phyloP scores from a whole-genome alignment of 2,113 vertebrate genomes.

The Gallinago undulata region DNA sequence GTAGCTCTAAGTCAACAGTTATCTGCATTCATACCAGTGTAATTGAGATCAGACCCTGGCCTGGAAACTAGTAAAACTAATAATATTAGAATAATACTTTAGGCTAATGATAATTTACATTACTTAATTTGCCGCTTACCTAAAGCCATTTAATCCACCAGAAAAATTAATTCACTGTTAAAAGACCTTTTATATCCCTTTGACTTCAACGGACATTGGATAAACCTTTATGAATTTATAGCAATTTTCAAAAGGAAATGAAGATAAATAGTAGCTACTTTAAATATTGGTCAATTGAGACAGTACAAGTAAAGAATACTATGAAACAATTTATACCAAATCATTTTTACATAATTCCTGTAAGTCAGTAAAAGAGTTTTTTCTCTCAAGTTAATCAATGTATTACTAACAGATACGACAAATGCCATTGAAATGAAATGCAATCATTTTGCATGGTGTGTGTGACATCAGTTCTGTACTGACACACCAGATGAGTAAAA shows the following conservation, averaged over 20 bases:
- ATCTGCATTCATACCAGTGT: background rate
- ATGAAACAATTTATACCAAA: background rate
- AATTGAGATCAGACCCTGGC: background rate
- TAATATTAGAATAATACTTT: slow-evolving; percentile 9
- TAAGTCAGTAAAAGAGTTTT: background rate
- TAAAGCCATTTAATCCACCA: background rate
- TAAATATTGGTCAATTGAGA: background rate
- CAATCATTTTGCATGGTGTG: rapidly evolving
- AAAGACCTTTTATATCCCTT: slow-evolving; percentile 1
- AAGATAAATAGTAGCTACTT: background rate
- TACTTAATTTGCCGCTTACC: slow-evolving; percentile 23
- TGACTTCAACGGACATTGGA: background rate
- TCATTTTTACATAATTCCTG: background rate
- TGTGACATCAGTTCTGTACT: background rate
- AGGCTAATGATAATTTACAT: slow-evolving; percentile 31
- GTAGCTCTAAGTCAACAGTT: background rate
- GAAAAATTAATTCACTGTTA: background rate
- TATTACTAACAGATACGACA: background rate
- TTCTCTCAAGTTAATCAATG: background rate
- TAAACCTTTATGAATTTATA: background rate
- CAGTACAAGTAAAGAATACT: background rate
- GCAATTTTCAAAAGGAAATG: background rate
- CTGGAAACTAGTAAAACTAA: slow-evolving; percentile 8
- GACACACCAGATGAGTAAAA: background rate
- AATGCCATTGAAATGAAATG: background rate